Conservation (phyloP, 2,888 invertebrate species). For the Homarus gammarus region DNA sequence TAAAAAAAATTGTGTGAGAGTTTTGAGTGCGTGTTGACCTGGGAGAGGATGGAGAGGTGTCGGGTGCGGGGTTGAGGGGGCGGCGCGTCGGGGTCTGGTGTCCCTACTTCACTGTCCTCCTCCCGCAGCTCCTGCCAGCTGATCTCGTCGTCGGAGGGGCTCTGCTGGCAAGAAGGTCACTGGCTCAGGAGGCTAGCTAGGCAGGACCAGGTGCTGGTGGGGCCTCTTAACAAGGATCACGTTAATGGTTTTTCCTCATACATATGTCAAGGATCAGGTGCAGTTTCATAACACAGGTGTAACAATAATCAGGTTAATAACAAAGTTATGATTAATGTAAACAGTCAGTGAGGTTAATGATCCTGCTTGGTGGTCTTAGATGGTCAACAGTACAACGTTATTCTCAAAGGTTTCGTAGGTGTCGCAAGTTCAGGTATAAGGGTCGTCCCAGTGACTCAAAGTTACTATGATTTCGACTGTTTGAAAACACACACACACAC, state of each 20-base stretch:
- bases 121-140: conserved; percentile 20
- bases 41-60: not conserved
- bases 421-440: too few relatives aligned
- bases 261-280: too few relatives aligned
- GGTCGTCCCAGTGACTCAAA: too few relatives aligned
- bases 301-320: too few relatives aligned
- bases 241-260: not conserved
- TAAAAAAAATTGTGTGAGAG: not conserved
- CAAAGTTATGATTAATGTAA: too few relatives aligned
- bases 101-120: not conserved
- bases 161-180: not conserved
- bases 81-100: not conserved
- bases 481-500: too few relatives aligned
- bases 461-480: too few relatives aligned
- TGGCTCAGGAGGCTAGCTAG: not conserved
- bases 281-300: too few relatives aligned
- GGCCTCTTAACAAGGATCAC: not conserved
- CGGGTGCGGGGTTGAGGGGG: not conserved
- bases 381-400: too few relatives aligned
- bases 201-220: not conserved
- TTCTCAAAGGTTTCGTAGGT: too few relatives aligned
- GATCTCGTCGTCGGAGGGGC: conserved; percentile 10
- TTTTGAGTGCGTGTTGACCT: not conserved
- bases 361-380: too few relatives aligned
- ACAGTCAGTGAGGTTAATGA: too few relatives aligned